These are phyloP conservation scores for Bruchidius siliquastri DNA, from an alignment of 2,888 invertebrate genomes.

Conservation along the genomic window DNA sequence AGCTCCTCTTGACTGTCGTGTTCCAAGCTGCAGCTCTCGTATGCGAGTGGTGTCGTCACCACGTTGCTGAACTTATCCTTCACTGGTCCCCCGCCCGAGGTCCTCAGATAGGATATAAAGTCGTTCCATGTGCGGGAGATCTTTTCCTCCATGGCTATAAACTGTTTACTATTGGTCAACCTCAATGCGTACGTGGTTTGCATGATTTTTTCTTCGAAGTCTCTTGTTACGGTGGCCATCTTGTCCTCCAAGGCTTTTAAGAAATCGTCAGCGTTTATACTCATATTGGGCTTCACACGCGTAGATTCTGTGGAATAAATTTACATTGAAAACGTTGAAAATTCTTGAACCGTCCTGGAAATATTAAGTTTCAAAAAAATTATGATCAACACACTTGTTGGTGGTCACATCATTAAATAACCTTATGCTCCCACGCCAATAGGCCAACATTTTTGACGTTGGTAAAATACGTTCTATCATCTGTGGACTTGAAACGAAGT, in stretches of 20 bases:
- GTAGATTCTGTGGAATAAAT: background rate
- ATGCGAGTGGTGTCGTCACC: background rate
- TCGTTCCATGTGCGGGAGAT: conserved; percentile 27
- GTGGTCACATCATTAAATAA: too few relatives aligned
- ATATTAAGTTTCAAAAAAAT: too few relatives aligned
- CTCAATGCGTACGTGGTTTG: conserved; percentile 27
- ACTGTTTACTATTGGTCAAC: conserved; percentile 29
- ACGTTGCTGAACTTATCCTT: background rate
- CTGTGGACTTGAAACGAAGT: too few relatives aligned
- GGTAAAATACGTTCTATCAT: too few relatives aligned
- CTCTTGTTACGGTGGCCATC: conserved; percentile 5
- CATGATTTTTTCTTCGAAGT: conserved; percentile 26
- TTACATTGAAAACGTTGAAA: too few relatives aligned
- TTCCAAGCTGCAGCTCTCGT: background rate
- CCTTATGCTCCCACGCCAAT: too few relatives aligned
- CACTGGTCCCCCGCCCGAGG: conserved; percentile 16
- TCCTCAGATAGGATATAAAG: conserved; percentile 27
- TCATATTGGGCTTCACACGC: background rate
- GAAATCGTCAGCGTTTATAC: background rate
- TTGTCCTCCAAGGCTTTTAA: background rate
- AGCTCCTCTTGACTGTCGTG: background rate
- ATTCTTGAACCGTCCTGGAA: too few relatives aligned
- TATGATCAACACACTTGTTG: too few relatives aligned
- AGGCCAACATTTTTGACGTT: too few relatives aligned
- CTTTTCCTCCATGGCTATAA: conserved; percentile 29